Evolutionary conservation across 2,113 vertebrate genomes (phyloP).

Genomic region (Chaetodon trifascialis): DNA sequence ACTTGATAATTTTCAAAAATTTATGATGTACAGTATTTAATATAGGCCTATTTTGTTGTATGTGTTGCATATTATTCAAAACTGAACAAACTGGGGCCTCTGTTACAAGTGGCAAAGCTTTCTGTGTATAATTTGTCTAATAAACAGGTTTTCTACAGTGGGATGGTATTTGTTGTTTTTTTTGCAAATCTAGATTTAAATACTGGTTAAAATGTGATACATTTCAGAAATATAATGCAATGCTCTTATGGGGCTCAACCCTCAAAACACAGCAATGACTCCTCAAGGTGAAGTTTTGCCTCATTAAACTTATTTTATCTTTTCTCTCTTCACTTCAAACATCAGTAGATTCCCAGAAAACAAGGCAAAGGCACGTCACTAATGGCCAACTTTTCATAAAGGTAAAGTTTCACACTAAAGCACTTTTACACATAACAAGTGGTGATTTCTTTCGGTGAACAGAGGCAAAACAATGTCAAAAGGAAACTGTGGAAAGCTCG

Average conservation of each 20-base stretch:
- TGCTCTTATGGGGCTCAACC: background rate
- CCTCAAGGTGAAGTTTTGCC: background rate
- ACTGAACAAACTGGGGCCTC: slow-evolving; percentile 98
- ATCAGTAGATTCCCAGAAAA: background rate
- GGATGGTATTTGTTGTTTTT: slow-evolving; percentile 81
- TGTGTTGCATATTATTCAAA: slow-evolving; percentile 99
- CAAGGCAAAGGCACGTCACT: background rate
- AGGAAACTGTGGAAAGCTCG: background rate
- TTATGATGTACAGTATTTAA: slow-evolving; percentile 98
- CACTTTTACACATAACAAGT: background rate
- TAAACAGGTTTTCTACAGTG: slow-evolving; percentile 99
- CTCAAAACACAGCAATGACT: no score
- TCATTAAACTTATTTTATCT: background rate
- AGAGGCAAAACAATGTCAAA: background rate
- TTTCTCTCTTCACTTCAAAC: background rate
- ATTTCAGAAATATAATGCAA: background rate
- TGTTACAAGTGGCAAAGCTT: slow-evolving; percentile 99
- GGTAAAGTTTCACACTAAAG: background rate
- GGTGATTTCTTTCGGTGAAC: background rate
- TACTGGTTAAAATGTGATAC: background rate
- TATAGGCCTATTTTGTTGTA: slow-evolving; percentile 99
- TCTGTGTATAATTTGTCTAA: slow-evolving; percentile 99
- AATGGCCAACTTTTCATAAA: background rate
- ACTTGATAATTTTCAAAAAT: slow-evolving; percentile 93
- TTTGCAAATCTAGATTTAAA: slow-evolving; percentile 61